Evolutionary conservation across 2,888 invertebrate species (phyloP).

Genomic region (Sminthurides aquaticus): DNA sequence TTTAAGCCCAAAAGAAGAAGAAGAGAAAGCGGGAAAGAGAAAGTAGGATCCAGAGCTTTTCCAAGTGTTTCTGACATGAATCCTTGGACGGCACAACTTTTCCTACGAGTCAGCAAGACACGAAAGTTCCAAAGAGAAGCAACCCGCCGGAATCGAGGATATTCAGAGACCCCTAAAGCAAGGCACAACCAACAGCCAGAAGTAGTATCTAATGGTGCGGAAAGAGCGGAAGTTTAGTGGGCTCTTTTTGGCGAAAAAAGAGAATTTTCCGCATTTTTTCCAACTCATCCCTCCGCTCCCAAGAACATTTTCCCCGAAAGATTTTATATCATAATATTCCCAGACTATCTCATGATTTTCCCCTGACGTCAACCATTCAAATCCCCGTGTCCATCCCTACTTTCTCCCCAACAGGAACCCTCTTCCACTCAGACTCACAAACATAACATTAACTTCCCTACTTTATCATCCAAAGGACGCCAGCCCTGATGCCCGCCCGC

Average conservation of each 20-base stretch:
- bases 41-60: too few relatives aligned
- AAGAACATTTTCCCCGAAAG: not conserved
- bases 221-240: conserved; percentile 35
- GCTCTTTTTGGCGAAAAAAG: conserved; percentile 34
- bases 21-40: not conserved
- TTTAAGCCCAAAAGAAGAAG: too few relatives aligned
- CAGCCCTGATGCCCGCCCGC: not conserved
- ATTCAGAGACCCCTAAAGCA: too few relatives aligned
- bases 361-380: conserved; percentile 10
- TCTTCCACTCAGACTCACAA: not conserved
- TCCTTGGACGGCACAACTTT: too few relatives aligned
- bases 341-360: conserved; percentile 24
- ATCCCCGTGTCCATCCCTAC: conserved; percentile 17
- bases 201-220: conserved; percentile 30
- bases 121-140: not conserved
- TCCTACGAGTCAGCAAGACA: not conserved
- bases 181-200: too few relatives aligned
- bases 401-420: not conserved
- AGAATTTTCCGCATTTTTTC: conserved; percentile 23
- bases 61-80: too few relatives aligned
- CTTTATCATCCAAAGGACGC: not conserved
- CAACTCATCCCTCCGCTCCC: conserved; percentile 16
- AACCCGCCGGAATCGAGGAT: too few relatives aligned
- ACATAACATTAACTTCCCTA: not conserved
- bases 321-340: not conserved